Evolutionary conservation across 2,113 vertebrate species (phyloP).

Genomic region (Leuciscus idus): DNA sequence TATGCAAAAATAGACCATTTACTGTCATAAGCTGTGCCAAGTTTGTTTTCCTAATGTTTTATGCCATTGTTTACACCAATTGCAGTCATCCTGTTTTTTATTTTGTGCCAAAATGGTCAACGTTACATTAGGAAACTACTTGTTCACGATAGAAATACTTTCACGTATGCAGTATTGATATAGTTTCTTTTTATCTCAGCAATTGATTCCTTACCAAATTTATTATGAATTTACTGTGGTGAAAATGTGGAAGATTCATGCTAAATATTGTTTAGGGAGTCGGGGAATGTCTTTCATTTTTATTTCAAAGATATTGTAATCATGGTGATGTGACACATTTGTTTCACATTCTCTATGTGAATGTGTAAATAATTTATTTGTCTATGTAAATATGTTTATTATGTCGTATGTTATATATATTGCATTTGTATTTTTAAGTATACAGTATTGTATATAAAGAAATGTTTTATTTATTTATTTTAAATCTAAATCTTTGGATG

Average conservation of each 20-base stretch:
- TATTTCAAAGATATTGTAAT: background rate
- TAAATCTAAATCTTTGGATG: constrained; percentile 4
- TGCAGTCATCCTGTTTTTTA: background rate
- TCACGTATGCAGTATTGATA: background rate
- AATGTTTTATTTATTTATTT: constrained; percentile 14
- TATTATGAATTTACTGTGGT: background rate
- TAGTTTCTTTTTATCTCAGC: background rate
- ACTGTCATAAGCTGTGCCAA: background rate
- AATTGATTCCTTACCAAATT: background rate
- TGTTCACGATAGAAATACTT: background rate
- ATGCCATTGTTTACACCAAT: background rate
- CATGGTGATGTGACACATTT: background rate
- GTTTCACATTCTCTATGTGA: background rate
- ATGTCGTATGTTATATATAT: constrained; percentile 42
- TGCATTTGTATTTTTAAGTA: constrained; percentile 30
- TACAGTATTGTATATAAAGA: constrained; percentile 25
- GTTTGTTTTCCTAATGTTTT: background rate
- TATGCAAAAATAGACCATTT: background rate
- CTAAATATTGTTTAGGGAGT: background rate
- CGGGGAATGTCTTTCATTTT: background rate
- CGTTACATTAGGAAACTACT: background rate
- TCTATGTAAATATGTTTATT: constrained; percentile 76
- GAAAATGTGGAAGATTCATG: background rate
- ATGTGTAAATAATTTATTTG: constrained; percentile 67
- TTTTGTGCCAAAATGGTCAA: background rate